Percentiles rank a stretch among this genome's conserved stretches.
Evolutionary conservation across 2,113 vertebrate species (phyloP).

Genomic region (Ptychochromis oligacanthus): DNA sequence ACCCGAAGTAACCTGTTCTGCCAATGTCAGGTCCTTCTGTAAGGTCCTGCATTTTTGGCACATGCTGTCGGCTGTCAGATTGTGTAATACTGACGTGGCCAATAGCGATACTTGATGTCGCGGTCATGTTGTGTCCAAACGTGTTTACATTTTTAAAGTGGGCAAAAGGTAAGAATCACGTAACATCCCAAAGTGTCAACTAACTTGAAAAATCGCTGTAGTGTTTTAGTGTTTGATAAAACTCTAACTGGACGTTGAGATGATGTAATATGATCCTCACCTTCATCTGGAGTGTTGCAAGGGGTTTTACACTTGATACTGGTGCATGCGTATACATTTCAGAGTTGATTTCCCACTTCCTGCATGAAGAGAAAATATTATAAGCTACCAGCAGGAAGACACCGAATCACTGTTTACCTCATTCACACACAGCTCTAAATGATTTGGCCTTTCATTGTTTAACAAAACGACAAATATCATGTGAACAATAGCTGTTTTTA

Average conservation of each 20-base stretch:
- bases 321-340: too few species aligned
- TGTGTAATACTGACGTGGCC: not conserved
- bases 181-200: not conserved
- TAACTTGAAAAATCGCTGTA: not conserved
- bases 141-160: not conserved
- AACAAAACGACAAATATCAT: not conserved
- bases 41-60: not conserved
- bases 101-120: not conserved
- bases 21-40: accelerated
- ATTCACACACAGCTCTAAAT: too few species aligned
- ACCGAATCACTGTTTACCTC: not conserved
- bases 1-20: not conserved
- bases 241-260: too few species aligned
- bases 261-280: not conserved
- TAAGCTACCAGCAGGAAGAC: too few species aligned
- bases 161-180: not conserved
- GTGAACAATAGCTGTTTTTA: too few species aligned
- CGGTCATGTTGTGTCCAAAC: not conserved
- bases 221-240: too few species aligned
- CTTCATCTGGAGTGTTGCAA: too few species aligned
- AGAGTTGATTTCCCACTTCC: too few species aligned
- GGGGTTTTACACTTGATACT: too few species aligned
- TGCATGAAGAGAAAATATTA: not conserved
- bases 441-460: not conserved
- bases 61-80: not conserved